A percentile compares a stretch with the other conserved stretches of the same genome.
Conservation (phyloP, 2,888 invertebrate species). For the Ashinkailepas kermadecensis region DNA sequence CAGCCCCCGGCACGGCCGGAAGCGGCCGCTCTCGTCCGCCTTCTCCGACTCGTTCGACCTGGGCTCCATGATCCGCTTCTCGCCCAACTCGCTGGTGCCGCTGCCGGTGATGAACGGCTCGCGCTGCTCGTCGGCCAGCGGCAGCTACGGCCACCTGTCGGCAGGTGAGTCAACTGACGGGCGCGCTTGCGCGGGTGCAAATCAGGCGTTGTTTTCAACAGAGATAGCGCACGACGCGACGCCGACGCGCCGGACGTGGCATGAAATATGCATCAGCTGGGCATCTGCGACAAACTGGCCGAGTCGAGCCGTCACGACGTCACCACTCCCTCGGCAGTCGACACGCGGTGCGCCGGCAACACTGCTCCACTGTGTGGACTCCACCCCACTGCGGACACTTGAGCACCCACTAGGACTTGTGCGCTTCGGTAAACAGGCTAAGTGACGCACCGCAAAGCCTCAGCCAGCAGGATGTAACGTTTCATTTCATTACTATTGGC, state of each 20-base stretch:
- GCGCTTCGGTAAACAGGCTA: too few species aligned
- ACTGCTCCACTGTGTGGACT: too few species aligned
- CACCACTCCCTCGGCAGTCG: too few species aligned
- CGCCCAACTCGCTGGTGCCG: slow-evolving; percentile 80
- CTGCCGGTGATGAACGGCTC: slow-evolving; percentile 72
- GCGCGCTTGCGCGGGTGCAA: too few species aligned
- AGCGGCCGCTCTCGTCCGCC: slow-evolving; percentile 81
- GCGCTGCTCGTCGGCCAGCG: slow-evolving; percentile 79
- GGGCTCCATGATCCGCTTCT: slow-evolving; percentile 90
- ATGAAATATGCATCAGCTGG: slow-evolving; percentile 5
- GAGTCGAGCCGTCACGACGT: too few species aligned
- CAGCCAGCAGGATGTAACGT: too few species aligned
- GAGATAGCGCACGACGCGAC: neutral
- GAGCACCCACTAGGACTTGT: too few species aligned
- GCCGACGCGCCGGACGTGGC: neutral
- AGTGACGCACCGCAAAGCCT: too few species aligned
- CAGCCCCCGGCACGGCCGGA: slow-evolving; percentile 48
- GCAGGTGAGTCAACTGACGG: slow-evolving; percentile 54
- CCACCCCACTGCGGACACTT: too few species aligned
- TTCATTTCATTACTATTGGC: too few species aligned
- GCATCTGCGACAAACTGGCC: neutral
- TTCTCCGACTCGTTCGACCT: slow-evolving; percentile 93
- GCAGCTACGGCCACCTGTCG: slow-evolving; percentile 93
- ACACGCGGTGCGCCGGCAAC: too few species aligned
- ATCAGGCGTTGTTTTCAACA: neutral